Conservation (phyloP, 2,888 invertebrate species). For the Meteorus colon region DNA sequence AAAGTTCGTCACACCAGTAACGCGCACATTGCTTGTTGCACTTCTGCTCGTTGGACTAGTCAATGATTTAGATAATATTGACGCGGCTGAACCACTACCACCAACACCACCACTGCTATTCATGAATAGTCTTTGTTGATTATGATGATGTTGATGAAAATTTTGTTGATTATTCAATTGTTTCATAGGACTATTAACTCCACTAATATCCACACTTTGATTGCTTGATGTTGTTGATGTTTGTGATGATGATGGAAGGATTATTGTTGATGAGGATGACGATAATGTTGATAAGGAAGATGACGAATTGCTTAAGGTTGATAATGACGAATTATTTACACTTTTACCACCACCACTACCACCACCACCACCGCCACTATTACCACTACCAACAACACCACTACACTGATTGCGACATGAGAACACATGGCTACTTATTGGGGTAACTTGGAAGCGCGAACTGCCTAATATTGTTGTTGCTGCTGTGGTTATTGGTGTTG, state of each 20-base stretch:
- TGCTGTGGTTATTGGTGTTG: slow-evolving; percentile 49
- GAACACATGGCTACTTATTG: slow-evolving; percentile 60
- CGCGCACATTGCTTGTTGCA: slow-evolving; percentile 37
- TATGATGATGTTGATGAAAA: slow-evolving; percentile 49
- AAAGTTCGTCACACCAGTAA: slow-evolving; percentile 61
- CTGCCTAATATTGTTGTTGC: slow-evolving; percentile 57
- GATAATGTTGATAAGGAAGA: slow-evolving; percentile 50
- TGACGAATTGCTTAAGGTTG: slow-evolving; percentile 48
- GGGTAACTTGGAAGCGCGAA: slow-evolving; percentile 67
- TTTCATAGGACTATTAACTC: slow-evolving; percentile 34
- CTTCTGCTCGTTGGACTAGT: slow-evolving; percentile 70
- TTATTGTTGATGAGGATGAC: slow-evolving; percentile 54
- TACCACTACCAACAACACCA: slow-evolving; percentile 14
- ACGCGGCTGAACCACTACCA: slow-evolving; percentile 49
- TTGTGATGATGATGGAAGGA: slow-evolving; percentile 49
- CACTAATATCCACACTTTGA: background rate
- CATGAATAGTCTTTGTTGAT: slow-evolving; percentile 46
- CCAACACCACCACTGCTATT: slow-evolving; percentile 40
- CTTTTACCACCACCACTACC: slow-evolving; percentile 42
- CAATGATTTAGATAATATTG: slow-evolving; percentile 70
- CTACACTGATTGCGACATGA: slow-evolving; percentile 44
- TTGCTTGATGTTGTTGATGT: slow-evolving; percentile 33
- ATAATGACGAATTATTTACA: slow-evolving; percentile 48
- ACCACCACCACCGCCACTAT: slow-evolving; percentile 28
- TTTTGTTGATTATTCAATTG: slow-evolving; percentile 44